Percentiles rank a stretch among this genome's conserved stretches.
Conservation (phyloP, 2,797 vertebrate genomes). For the Ctenosaura bakeri region DNA sequence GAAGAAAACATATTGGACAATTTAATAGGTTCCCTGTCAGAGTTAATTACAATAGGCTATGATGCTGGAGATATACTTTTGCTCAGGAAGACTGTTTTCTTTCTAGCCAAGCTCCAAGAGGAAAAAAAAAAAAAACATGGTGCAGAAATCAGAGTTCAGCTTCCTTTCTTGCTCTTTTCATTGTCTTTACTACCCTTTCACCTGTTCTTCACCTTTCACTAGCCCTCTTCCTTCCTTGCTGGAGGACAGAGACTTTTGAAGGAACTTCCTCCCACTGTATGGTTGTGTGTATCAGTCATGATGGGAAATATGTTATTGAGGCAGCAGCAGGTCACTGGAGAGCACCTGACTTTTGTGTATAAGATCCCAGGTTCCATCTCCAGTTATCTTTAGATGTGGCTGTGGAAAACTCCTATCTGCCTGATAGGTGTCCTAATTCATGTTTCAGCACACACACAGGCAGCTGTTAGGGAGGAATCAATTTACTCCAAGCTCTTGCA, state of each 20-base stretch:
- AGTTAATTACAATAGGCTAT: constrained; percentile 11
- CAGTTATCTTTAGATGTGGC: background rate
- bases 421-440: too few relatives aligned
- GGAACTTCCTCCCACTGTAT: background rate
- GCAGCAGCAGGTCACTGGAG: background rate
- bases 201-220: background rate
- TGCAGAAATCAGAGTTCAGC: background rate
- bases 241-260: background rate
- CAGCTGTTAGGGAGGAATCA: too few relatives aligned
- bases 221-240: background rate
- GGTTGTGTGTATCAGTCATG: background rate
- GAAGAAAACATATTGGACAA: constrained; percentile 23
- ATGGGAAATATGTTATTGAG: background rate
- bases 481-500: too few relatives aligned
- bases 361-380: background rate
- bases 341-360: background rate
- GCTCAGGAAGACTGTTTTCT: background rate
- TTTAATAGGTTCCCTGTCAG: constrained; percentile 2
- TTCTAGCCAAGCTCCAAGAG: background rate
- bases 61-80: background rate
- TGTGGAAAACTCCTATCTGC: background rate
- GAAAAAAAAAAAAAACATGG: background rate
- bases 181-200: background rate
- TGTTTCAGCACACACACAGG: too few relatives aligned
- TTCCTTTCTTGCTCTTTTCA: background rate